Evolutionary conservation across 2,888 invertebrate genomes (phyloP).

Genomic region (Euzophera pinguis): DNA sequence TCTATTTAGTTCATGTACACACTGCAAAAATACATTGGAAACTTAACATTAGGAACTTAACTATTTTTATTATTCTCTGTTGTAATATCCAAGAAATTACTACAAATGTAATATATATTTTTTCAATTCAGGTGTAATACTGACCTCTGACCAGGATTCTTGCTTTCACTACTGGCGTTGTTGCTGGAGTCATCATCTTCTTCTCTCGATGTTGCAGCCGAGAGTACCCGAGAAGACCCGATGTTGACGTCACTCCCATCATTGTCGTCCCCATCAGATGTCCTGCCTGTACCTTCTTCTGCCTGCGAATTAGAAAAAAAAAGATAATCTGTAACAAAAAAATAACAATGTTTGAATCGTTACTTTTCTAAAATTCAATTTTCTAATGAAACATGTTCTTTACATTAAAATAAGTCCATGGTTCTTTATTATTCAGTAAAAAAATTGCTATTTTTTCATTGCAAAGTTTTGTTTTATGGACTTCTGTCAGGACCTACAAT

Average conservation of each 20-base stretch:
- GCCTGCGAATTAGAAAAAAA: slow-evolving; percentile 49
- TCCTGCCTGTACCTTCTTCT: slow-evolving; percentile 69
- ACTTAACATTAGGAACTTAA: too few relatives aligned
- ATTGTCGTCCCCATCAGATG: slow-evolving; percentile 68
- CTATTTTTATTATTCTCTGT: too few relatives aligned
- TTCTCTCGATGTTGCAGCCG: slow-evolving; percentile 83
- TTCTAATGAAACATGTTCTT: too few relatives aligned
- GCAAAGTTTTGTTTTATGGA: too few relatives aligned
- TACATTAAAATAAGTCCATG: too few relatives aligned
- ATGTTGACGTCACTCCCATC: slow-evolving; percentile 65
- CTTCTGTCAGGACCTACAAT: too few relatives aligned
- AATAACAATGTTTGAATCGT: neutral
- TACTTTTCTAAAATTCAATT: neutral
- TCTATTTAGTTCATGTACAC: too few relatives aligned
- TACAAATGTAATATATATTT: neutral
- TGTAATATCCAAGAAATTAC: too few relatives aligned
- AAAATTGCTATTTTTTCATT: too few relatives aligned
- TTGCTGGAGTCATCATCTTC: slow-evolving; percentile 86
- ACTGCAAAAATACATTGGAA: too few relatives aligned
- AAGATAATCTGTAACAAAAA: neutral
- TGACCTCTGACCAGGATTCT: slow-evolving; percentile 85
- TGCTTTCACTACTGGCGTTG: slow-evolving; percentile 84
- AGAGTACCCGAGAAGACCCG: slow-evolving; percentile 69
- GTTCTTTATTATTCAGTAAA: too few relatives aligned
- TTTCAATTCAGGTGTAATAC: slow-evolving; percentile 15